These are phyloP conservation scores for Sinocyclocheilus anshuiensis DNA, from an alignment of 2,113 vertebrate species.

Conservation along the genomic window DNA sequence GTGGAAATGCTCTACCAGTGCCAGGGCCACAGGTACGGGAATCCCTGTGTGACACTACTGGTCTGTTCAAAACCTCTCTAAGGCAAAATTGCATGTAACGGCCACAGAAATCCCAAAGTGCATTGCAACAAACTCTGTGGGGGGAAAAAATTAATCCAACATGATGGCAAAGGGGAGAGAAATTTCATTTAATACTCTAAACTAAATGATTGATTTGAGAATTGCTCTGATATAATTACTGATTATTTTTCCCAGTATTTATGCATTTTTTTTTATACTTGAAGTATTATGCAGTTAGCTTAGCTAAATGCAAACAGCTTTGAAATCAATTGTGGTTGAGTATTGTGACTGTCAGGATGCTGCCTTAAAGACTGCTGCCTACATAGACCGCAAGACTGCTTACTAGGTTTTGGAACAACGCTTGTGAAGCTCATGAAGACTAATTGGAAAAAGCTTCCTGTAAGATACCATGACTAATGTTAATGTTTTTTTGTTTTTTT, in stretches of 20 bases:
- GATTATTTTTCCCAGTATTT: too few species aligned
- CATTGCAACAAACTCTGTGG: neutral
- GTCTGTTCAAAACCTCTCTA: neutral
- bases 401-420: neutral
- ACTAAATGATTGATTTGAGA: neutral
- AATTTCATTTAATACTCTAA: neutral
- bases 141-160: neutral
- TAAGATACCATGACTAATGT: neutral
- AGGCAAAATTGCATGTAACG: neutral
- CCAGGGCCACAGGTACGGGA: conserved; percentile 92
- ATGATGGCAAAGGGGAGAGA: neutral
- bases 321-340: neutral
- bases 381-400: neutral
- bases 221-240: neutral
- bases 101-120: neutral
- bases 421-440: neutral
- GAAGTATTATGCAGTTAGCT: neutral
- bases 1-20: conserved; percentile 99
- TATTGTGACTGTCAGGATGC: neutral
- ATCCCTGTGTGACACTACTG: neutral
- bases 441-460: neutral
- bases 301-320: neutral
- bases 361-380: neutral
- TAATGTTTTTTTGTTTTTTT: neutral
- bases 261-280: neutral